Evolutionary conservation across 30 jellyfish, hydroid and myxozoan species (phyloP), one percentile per base, ranked within the genome.

Genomic region (Nemopilema nomurai): DNA sequence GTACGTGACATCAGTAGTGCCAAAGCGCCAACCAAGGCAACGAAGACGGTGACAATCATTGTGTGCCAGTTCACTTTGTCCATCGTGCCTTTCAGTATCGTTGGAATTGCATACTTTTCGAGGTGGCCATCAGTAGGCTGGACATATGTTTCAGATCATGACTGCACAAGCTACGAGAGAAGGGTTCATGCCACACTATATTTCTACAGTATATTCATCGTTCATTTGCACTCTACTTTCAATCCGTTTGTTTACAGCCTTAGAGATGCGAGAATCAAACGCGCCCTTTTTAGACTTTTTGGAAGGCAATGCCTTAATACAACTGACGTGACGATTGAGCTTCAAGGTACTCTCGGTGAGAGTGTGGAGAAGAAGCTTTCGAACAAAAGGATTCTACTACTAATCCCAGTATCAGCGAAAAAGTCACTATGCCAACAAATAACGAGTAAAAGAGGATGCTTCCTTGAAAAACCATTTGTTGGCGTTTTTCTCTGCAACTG

Each of bases 241-340:
- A 79, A 79, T 69, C 80, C 88, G 21, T 18, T 79, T 68, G 80
- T 79, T 22, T 79, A 79, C 68, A 79, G 79, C 16, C 31, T 63
- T 17, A 30, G 88, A 22, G 88, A 79, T 65, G 29, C 64, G 23
- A 65, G 88, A 66, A 66, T 79, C 52, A 79, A 79, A 26, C 30
- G 53, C 9, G 88, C 88, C 30, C 18, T 77, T 19, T 33, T n/a
- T 62, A 51, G 65, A 20, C 31, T 77, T 18, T 6, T 77, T 28
- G 51, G 77, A 67, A 67, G 24, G 57, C 57, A 6, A 41, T 3
- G 57, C 6, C 13, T 13, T 41, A 41, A 41, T 41, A 41, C 13
- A 13, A 13, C 13, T 41, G 57, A 41, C 13, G 13, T 41, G 13
- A 41, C 57, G 13, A 41, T 3, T 41, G 57, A 41, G 13, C 13